Percentiles rank a stretch among this genome's conserved stretches.
Evolutionary conservation across 2,113 vertebrate genomes (phyloP).

Genomic region (Alectura lathami): DNA sequence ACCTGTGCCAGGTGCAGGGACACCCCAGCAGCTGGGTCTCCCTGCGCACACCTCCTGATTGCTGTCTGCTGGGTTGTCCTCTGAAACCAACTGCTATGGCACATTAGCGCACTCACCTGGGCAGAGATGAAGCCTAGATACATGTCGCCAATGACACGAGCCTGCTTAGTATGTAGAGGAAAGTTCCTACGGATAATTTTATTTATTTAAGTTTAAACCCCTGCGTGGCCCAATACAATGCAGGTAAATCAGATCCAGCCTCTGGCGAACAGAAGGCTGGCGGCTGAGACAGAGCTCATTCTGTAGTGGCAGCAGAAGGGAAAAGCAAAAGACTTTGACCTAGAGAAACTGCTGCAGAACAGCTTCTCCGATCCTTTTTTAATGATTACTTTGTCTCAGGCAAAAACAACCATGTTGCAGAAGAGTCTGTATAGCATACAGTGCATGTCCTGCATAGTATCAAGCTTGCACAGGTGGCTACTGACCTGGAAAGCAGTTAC

Average conservation of each 20-base stretch:
- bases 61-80: not conserved
- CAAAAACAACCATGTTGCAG: not conserved
- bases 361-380: not conserved
- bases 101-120: accelerated
- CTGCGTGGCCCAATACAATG: not conserved
- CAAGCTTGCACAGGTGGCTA: not conserved
- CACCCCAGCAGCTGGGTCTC: accelerated
- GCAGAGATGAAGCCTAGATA: not conserved
- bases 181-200: not conserved
- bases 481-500: not conserved
- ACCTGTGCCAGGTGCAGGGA: accelerated
- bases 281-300: not conserved
- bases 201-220: not conserved
- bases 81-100: not conserved
- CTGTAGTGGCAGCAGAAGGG: not conserved
- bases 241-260: not conserved
- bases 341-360: not conserved
- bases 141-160: not conserved
- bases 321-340: not conserved
- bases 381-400: not conserved
- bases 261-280: not conserved
- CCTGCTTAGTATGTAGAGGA: accelerated
- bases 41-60: not conserved
- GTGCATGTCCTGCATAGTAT: not conserved
- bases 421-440: too few species aligned